Conservation (phyloP, 1,140 invertebrate species). For the Ceratina japonica region DNA sequence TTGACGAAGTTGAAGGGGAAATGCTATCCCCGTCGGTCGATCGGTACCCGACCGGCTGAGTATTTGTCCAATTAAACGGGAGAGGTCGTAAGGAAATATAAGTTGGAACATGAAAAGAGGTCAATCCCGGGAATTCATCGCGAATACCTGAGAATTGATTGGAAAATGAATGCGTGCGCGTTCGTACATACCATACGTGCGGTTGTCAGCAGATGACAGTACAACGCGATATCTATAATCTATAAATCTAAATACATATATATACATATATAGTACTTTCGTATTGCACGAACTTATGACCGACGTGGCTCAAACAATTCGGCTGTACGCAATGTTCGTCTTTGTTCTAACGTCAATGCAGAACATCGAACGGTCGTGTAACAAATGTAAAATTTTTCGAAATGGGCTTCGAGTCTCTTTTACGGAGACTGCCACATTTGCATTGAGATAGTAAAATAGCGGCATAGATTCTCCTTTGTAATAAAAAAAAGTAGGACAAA, state of each 20-base stretch:
- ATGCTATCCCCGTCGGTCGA: conserved; percentile 36
- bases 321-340: no score
- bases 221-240: no score
- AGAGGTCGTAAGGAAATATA: conserved; percentile 46
- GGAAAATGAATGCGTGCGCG: conserved; percentile 13
- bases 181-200: not conserved
- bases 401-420: not conserved
- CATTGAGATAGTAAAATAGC: not conserved
- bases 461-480: no score
- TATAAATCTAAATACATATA: no score
- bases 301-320: no score
- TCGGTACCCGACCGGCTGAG: conserved; percentile 45
- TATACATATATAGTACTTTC: no score
- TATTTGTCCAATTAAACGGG: conserved; percentile 53
- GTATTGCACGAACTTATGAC: no score
- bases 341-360: not conserved
- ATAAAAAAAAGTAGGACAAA: not conserved
- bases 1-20: conserved; percentile 24
- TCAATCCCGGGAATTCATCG: conserved; percentile 36
- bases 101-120: conserved; percentile 45
- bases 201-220: no score
- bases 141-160: conserved; percentile 31
- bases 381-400: conserved; percentile 2
- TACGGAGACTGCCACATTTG: not conserved
- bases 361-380: not conserved